Percentiles rank a stretch among this genome's conserved stretches.
Evolutionary conservation across 1,140 invertebrate genomes (phyloP).

Genomic region (Lysiphlebus fabarum): DNA sequence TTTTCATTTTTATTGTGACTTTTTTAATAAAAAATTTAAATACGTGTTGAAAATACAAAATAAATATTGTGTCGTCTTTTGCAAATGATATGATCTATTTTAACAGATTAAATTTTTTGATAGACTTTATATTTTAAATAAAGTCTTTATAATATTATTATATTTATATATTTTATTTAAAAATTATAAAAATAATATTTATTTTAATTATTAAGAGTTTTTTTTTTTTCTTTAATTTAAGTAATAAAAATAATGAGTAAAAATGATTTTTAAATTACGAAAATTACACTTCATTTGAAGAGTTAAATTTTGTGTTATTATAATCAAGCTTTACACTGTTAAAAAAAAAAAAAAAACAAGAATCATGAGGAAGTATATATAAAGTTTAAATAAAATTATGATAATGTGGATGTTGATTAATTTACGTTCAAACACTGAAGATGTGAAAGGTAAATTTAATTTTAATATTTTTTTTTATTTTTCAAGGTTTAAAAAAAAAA

Average conservation of each 20-base stretch:
- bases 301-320: conserved; percentile 9
- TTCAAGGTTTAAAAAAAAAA: conserved; percentile 16
- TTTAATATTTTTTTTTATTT: background rate
- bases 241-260: background rate
- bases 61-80: too few species aligned
- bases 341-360: conserved; percentile 10
- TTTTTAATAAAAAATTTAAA: too few species aligned
- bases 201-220: background rate
- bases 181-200: background rate
- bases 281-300: conserved; percentile 6
- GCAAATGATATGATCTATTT: too few species aligned
- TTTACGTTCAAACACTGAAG: conserved; percentile 8
- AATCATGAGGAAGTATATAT: too few species aligned
- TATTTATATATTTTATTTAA: background rate
- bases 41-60: too few species aligned
- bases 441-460: conserved; percentile 1
- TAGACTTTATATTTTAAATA: too few species aligned
- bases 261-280: background rate
- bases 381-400: conserved; percentile 16
- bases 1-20: too few species aligned
- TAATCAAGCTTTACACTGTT: conserved; percentile 16
- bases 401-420: conserved; percentile 10
- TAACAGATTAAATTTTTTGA: too few species aligned
- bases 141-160: too few species aligned
- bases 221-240: too few species aligned